Evolutionary conservation across 1,140 invertebrate species (phyloP).

Genomic region (Pseudomyrmex dendroicus): DNA sequence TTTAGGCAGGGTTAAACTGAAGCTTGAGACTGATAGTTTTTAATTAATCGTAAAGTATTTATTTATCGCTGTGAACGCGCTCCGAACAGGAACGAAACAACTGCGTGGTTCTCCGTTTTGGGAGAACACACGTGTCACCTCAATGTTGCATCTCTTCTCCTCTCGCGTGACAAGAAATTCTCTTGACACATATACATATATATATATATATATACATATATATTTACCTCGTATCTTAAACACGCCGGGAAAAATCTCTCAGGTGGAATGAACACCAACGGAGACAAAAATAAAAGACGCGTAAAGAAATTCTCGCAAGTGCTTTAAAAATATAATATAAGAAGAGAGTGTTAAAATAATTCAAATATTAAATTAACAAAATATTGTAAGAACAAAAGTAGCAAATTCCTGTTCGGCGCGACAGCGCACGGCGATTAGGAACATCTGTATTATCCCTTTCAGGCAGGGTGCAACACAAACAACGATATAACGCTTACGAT

Average conservation of each 20-base stretch:
- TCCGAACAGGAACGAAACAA: slow-evolving; percentile 27
- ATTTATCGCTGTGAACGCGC: slow-evolving; percentile 54
- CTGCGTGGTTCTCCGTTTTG: not conserved
- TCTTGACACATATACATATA: no score
- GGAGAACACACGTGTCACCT: not conserved
- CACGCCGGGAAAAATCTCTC: not conserved
- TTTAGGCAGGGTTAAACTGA: slow-evolving; percentile 80
- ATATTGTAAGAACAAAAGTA: not conserved
- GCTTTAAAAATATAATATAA: no score
- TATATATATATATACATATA: no score
- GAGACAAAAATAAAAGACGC: no score
- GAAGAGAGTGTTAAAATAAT: not conserved
- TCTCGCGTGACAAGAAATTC: not conserved
- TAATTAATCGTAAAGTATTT: slow-evolving; percentile 79
- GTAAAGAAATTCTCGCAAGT: no score
- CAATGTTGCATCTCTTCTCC: not conserved
- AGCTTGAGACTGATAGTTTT: slow-evolving; percentile 80
- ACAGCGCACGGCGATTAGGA: slow-evolving; percentile 48
- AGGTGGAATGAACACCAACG: no score
- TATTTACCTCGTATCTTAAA: not conserved
- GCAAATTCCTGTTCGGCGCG: slow-evolving; percentile 12
- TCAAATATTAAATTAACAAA: not conserved
- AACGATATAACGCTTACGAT: slow-evolving; percentile 72
- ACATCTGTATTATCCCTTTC: slow-evolving; percentile 75
- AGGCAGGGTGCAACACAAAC: slow-evolving; percentile 76